Conservation (phyloP, 2,888 invertebrate species). For the Brachyptera risi region DNA sequence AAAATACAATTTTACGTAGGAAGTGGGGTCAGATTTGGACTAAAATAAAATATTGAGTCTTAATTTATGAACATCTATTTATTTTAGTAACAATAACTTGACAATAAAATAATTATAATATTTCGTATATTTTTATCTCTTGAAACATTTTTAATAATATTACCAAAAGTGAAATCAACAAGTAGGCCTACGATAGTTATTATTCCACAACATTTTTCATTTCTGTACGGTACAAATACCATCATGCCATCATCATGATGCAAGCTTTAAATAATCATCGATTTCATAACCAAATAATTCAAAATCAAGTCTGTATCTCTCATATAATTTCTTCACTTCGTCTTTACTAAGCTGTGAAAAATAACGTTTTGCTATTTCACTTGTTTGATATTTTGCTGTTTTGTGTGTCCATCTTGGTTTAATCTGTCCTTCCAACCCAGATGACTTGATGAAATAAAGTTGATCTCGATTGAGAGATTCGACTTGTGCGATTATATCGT, state of each 20-base stretch:
- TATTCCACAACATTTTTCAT: no score
- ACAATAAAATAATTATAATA: no score
- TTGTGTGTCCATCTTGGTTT: constrained; percentile 44
- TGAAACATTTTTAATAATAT: no score
- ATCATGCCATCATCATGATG: constrained; percentile 30
- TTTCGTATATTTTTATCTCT: no score
- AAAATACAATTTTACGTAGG: no score
- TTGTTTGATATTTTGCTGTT: constrained; percentile 36
- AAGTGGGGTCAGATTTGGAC: no score
- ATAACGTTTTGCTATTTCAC: constrained; percentile 43
- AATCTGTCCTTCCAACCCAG: constrained; percentile 40
- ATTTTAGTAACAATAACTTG: no score
- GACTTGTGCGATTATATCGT: constrained; percentile 53
- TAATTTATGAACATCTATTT: no score
- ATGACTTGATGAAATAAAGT: constrained; percentile 43
- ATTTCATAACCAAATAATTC: constrained; percentile 50
- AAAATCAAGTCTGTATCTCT: constrained; percentile 50
- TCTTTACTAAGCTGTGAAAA: constrained; percentile 45
- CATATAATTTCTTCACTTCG: constrained; percentile 44
- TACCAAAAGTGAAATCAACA: no score
- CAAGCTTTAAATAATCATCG: constrained; percentile 42
- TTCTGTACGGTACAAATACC: no score
- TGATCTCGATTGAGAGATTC: constrained; percentile 54
- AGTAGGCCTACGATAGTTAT: no score
- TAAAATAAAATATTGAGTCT: no score